Conservation (phyloP, 2,888 invertebrate species). For the Hemicrepidius hirtus region DNA sequence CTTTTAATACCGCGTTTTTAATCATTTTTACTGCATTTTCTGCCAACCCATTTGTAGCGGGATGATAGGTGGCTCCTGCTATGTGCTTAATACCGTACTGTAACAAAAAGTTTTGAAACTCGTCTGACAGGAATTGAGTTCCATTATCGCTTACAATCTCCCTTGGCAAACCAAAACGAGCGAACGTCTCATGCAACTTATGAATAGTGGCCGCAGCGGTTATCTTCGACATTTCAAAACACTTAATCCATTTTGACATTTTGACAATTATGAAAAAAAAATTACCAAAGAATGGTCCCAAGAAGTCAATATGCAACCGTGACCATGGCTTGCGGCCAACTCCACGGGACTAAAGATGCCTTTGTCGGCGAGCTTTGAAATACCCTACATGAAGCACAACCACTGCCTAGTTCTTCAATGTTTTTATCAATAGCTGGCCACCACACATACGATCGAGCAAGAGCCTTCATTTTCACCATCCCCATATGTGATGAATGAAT, state of each 20-base stretch:
- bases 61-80: not conserved
- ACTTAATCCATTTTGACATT: conserved; percentile 6
- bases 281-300: not conserved
- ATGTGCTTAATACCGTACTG: not conserved
- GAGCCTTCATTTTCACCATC: not conserved
- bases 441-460: not conserved
- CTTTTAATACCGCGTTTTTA: not conserved
- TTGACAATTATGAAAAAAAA: not conserved
- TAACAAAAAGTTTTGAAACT: not conserved
- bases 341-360: no score
- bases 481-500: not conserved
- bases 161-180: not conserved
- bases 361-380: no score
- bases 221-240: not conserved
- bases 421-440: no score
- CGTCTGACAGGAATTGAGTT: not conserved
- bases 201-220: not conserved
- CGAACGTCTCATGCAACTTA: not conserved
- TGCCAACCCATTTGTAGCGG: not conserved
- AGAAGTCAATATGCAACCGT: conserved; percentile 1
- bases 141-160: conserved; percentile 7
- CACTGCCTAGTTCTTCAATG: no score
- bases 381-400: no score
- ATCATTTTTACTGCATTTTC: not conserved
- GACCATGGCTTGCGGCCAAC: not conserved